Conservation (phyloP, 2,113 vertebrate genomes). For the Vulpes lagopus region DNA sequence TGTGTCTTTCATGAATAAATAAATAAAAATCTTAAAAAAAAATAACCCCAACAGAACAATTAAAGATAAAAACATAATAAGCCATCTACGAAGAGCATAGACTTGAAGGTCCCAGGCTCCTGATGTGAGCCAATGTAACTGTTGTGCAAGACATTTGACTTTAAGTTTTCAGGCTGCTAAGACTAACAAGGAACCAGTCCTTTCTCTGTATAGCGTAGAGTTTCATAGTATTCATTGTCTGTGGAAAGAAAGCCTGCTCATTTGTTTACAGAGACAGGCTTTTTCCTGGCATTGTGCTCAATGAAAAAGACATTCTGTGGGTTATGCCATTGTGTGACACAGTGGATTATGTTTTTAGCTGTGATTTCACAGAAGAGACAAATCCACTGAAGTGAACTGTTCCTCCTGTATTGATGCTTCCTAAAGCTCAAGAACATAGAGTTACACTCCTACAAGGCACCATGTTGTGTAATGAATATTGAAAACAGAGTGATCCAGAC, state of each 20-base stretch:
- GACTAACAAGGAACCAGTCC: background rate
- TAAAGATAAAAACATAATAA: slow-evolving; percentile 11
- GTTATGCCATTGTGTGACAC: background rate
- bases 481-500: background rate
- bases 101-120: background rate
- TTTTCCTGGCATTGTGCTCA: slow-evolving; percentile 62
- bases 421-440: background rate
- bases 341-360: slow-evolving; percentile 26
- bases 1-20: too few species aligned
- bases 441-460: background rate
- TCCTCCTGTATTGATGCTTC: slow-evolving; percentile 40
- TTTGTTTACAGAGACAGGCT: slow-evolving; percentile 57
- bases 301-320: background rate
- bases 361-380: slow-evolving; percentile 38
- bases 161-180: background rate
- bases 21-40: too few species aligned
- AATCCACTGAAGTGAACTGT: background rate
- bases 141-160: background rate
- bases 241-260: slow-evolving; percentile 41
- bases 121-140: background rate
- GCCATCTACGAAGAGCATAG: background rate
- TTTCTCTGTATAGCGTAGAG: slow-evolving; percentile 23
- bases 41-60: background rate
- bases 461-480: background rate
- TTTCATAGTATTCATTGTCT: slow-evolving; percentile 55